Conservation (phyloP, 2,888 invertebrate species). For the Dryobotodes eremita region DNA sequence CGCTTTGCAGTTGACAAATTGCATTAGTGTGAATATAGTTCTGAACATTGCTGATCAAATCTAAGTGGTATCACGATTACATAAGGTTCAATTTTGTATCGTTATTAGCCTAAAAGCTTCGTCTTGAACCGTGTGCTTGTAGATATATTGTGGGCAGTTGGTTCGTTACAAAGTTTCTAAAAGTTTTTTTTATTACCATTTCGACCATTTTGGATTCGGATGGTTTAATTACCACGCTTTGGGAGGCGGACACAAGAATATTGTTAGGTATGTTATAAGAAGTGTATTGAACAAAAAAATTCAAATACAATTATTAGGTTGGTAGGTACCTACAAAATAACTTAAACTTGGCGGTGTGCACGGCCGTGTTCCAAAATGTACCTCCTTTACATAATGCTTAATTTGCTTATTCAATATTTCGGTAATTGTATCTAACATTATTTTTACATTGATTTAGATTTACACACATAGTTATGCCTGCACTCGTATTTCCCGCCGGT, state of each 20-base stretch:
- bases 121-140: slow-evolving; percentile 77
- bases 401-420: too few relatives aligned
- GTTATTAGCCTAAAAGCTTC: slow-evolving; percentile 73
- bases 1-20: slow-evolving; percentile 66
- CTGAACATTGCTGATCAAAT: slow-evolving; percentile 56
- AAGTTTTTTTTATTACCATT: slow-evolving; percentile 73
- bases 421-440: too few relatives aligned
- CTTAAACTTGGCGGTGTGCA: not conserved
- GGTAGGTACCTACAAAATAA: not conserved
- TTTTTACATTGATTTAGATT: too few relatives aligned
- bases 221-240: slow-evolving; percentile 47
- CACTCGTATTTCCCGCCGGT: too few relatives aligned
- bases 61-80: rapidly evolving
- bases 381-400: too few relatives aligned
- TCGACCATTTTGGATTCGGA: slow-evolving; percentile 44
- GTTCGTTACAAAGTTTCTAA: slow-evolving; percentile 79
- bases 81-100: slow-evolving; percentile 65
- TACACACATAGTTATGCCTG: too few relatives aligned
- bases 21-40: slow-evolving; percentile 80
- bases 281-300: not conserved
- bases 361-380: not conserved
- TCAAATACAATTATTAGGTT: not conserved
- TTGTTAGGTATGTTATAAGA: slow-evolving; percentile 8
- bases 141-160: slow-evolving; percentile 88
- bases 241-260: slow-evolving; percentile 4